Evolutionary conservation across 2,888 invertebrate genomes (phyloP), one percentile per base, ranked within the genome.

Genomic region (Furcula furcula): DNA sequence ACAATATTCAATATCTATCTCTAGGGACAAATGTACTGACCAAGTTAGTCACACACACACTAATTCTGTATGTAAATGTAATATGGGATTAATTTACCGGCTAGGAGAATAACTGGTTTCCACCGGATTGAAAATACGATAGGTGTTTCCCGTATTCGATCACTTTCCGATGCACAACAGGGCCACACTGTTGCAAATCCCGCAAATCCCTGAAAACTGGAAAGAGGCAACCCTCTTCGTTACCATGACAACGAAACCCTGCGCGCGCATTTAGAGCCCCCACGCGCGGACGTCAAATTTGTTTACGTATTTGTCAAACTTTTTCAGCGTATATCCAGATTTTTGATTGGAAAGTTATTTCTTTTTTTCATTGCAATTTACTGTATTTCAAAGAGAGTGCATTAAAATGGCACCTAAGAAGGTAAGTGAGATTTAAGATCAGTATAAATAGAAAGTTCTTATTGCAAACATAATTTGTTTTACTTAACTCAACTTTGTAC

Each of bases 351-450:
- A 31, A 31, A 40, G 23, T 44, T 57, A 31, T n/a, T n/a, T 40
- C 58, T 42, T 26, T 38, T 20, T 37, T 41, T n/a, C 29, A 19
- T 34, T 36, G 29, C 39, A 39, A 31, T 37, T 37, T 35, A 39
- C 29, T 40, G 46, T 41, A 37, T 46, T 43, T 45, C 22, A 31
- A 32, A 21, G 26, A 26, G 10, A 37, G 29, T 28, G 23, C 27
- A 21, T 16, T 37, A 37, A 6, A 54, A 87, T 87, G 87, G 75
- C 84, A 14, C 84, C 85, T 3, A 87, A 86, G 54, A 86, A 82
- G 85, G 87, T 86, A 75, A 61, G 81, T 25, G 13, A 11, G 7
- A 9, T 16, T 16, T 4, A 16, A 16, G 3, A 4, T 3, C 6
- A 16, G 16, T 16, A 16, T n/a, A n/a, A n/a, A n/a, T n/a, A n/a